These are phyloP conservation scores for Phrynocephalus versicolor DNA, from an alignment of 2,113 vertebrate genomes.

Conservation along the genomic window DNA sequence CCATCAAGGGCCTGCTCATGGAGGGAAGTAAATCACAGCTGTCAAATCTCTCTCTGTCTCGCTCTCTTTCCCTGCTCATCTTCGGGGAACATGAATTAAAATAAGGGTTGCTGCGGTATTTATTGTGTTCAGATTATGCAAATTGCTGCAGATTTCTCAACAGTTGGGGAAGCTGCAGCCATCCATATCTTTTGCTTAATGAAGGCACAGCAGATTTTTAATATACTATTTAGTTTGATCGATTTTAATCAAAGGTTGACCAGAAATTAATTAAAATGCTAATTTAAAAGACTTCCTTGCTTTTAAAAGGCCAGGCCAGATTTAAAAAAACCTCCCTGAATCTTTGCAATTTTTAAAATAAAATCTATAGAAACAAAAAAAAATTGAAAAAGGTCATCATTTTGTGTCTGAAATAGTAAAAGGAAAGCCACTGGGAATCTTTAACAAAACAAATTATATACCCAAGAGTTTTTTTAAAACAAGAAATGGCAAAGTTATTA, in stretches of 20 bases:
- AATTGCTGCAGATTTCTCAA: slow-evolving; percentile 59
- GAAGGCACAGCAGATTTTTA: background rate
- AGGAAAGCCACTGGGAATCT: background rate
- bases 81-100: background rate
- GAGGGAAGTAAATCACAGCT: background rate
- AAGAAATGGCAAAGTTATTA: background rate
- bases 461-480: background rate
- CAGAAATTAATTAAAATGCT: background rate
- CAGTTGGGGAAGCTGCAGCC: slow-evolving; percentile 22
- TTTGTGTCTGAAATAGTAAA: background rate
- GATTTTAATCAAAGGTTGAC: background rate
- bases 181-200: slow-evolving; percentile 4
- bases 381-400: background rate
- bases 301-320: background rate
- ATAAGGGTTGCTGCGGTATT: slow-evolving; percentile 36
- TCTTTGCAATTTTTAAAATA: background rate
- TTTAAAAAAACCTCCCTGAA: background rate
- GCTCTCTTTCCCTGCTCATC: background rate
- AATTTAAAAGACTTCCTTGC: background rate
- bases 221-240: background rate
- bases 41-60: background rate
- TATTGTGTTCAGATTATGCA: slow-evolving; percentile 41
- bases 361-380: background rate
- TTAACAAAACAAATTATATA: background rate
- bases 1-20: background rate